These are phyloP conservation scores for Malachius bipustulatus DNA, from an alignment of 2,888 invertebrate genomes.

Conservation along the genomic window DNA sequence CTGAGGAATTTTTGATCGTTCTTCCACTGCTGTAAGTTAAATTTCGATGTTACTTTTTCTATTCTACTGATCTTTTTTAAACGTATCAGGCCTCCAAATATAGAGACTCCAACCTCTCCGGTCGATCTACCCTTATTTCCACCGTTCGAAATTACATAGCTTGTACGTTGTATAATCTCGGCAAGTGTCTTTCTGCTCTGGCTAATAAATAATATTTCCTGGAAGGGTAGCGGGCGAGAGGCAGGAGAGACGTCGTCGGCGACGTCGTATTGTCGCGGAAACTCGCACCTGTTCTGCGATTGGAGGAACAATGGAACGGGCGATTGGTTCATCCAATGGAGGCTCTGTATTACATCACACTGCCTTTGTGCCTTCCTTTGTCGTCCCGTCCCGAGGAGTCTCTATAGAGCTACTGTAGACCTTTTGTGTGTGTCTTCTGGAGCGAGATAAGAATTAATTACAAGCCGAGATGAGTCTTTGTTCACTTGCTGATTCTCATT, in stretches of 20 bases:
- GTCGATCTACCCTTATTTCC: no score
- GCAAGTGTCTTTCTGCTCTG: no score
- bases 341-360: constrained; percentile 36
- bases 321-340: constrained; percentile 36
- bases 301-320: constrained; percentile 34
- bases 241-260: constrained; percentile 21
- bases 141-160: no score
- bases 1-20: no score
- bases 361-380: constrained; percentile 37
- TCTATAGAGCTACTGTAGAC: constrained; percentile 32
- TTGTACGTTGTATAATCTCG: no score
- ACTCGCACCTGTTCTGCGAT: constrained; percentile 33
- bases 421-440: constrained; percentile 36
- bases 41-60: no score
- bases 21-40: no score
- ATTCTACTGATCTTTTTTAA: no score
- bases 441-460: constrained; percentile 43
- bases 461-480: constrained; percentile 36
- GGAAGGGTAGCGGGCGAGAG: no score
- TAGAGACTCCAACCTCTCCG: no score
- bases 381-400: constrained; percentile 38
- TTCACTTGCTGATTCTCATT: constrained; percentile 34
- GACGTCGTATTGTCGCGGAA: constrained; percentile 23
- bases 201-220: no score
- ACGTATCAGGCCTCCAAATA: no score